Evolutionary conservation across 2,113 vertebrate species (phyloP).

Genomic region (Atherinomorus stipes): DNA sequence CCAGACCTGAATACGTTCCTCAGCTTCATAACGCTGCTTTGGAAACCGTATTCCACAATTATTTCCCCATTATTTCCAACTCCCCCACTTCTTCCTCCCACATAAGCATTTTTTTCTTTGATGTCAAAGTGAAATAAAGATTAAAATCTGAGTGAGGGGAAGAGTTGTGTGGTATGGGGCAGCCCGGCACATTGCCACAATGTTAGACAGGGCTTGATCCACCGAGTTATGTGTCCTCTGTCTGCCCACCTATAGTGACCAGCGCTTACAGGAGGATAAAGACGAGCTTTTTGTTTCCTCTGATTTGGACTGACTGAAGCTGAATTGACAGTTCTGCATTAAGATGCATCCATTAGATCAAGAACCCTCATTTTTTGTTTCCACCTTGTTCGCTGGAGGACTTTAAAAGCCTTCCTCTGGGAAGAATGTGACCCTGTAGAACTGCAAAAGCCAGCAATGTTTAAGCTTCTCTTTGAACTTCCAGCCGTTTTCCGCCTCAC

Average conservation of each 20-base stretch:
- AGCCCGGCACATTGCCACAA: constrained; percentile 82
- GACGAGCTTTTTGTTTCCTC: constrained; percentile 45
- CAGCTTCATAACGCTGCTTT: constrained; percentile 60
- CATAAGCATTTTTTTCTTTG: constrained; percentile 66
- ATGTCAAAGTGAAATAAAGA: constrained; percentile 72
- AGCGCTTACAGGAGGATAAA: constrained; percentile 45
- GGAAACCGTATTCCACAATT: constrained; percentile 70
- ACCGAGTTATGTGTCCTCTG: constrained; percentile 43
- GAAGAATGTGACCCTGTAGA: constrained; percentile 63
- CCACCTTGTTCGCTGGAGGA: constrained; percentile 33
- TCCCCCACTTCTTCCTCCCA: constrained; percentile 48
- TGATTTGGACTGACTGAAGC: constrained; percentile 24
- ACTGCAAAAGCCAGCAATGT: constrained; percentile 34
- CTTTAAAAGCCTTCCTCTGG: constrained; percentile 54
- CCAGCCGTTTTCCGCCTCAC: constrained; percentile 7
- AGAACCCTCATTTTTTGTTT: constrained; percentile 24
- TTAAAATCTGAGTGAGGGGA: constrained; percentile 77
- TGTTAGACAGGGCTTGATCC: constrained; percentile 67
- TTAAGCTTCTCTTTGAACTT: constrained; percentile 45
- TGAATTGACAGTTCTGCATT: constrained; percentile 21
- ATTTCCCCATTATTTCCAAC: constrained; percentile 53
- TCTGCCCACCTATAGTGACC: constrained; percentile 55
- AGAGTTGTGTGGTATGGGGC: constrained; percentile 79
- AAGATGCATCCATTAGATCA: constrained; percentile 6
- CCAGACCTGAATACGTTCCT: constrained; percentile 66